A percentile compares a stretch with the other conserved stretches of the same genome.
These are phyloP conservation scores for Anolis sagrei DNA, from an alignment of 2,113 vertebrate species.

Conservation along the genomic window DNA sequence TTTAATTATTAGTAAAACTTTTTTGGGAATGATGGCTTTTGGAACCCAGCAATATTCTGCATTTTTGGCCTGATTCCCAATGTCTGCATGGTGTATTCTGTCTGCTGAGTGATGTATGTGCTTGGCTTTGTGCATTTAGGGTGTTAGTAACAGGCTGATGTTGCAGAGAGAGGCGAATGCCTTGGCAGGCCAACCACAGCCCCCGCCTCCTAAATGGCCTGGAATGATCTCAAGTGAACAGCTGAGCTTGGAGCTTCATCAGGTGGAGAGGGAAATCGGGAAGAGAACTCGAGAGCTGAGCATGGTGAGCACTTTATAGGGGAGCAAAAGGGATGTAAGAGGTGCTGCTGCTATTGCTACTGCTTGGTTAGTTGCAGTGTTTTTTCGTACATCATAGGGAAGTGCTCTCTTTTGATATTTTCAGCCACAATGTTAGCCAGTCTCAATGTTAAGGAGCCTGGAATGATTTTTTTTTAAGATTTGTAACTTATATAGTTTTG, in stretches of 20 bases:
- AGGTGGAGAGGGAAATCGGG: constrained; percentile 96
- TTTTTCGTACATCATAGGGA: background rate
- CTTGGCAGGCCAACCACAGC: constrained; percentile 82
- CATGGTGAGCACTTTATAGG: constrained; percentile 81
- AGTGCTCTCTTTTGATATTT: constrained; percentile 9
- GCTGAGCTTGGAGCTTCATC: constrained; percentile 94
- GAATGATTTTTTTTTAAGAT: constrained; percentile 18
- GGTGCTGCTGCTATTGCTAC: background rate
- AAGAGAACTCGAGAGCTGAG: constrained; percentile 95
- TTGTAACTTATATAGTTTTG: background rate
- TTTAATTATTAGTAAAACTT: background rate
- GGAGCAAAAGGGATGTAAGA: constrained; percentile 20
- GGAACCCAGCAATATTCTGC: constrained; percentile 41
- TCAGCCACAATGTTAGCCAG: constrained; percentile 7
- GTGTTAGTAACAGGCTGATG: constrained; percentile 89
- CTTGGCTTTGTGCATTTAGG: constrained; percentile 81
- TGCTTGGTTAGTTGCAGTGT: background rate
- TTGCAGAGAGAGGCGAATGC: constrained; percentile 90
- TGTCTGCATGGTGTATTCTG: constrained; percentile 32
- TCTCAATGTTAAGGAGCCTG: constrained; percentile 25
- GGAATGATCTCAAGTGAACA: constrained; percentile 93
- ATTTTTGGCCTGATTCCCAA: constrained; percentile 44
- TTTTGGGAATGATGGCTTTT: constrained; percentile 38
- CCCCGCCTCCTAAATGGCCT: constrained; percentile 88
- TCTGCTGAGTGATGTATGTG: constrained; percentile 75